Percentiles rank a stretch among this genome's conserved stretches.
Evolutionary conservation across 2,113 vertebrate genomes (phyloP).

Genomic region (Halcyon malimbica): DNA sequence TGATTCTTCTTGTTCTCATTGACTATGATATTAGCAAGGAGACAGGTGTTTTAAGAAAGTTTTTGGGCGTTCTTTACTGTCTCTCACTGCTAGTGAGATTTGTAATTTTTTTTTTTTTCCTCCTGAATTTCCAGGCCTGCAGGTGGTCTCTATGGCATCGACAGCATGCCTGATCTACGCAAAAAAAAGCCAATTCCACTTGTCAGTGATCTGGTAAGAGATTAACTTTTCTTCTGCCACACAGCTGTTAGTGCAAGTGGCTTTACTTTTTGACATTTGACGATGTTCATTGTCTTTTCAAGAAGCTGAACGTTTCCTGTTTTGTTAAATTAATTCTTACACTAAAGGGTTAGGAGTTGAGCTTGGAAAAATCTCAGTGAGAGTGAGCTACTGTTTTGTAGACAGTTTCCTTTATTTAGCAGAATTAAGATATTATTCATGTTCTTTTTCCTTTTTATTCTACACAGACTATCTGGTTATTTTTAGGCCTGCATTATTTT

Average conservation of each 20-base stretch:
- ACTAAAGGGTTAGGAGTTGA: neutral
- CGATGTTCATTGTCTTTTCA: neutral
- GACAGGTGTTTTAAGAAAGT: neutral
- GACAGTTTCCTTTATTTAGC: neutral
- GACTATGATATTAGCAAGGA: neutral
- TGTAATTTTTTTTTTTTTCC: neutral
- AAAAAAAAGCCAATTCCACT: slow-evolving; percentile 94
- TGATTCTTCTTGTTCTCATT: neutral
- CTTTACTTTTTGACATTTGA: neutral
- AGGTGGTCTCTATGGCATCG: slow-evolving; percentile 94
- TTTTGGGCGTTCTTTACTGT: neutral
- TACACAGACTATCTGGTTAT: neutral
- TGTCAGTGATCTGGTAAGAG: slow-evolving; percentile 97
- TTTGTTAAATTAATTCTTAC: neutral
- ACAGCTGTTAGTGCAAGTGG: neutral
- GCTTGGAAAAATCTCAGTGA: neutral
- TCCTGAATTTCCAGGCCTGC: slow-evolving; percentile 79
- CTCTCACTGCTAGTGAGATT: neutral
- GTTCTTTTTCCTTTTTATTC: neutral
- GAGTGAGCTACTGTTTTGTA: neutral
- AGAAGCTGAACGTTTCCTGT: neutral
- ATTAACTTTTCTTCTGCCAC: neutral
- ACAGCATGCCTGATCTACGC: slow-evolving; percentile 97
- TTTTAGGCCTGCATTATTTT: neutral
- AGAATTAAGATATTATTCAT: neutral